Evolutionary conservation across 2,797 vertebrate genomes (phyloP), one percentile per base, ranked within the genome.

Genomic region (Cossypha niveicapilla): DNA sequence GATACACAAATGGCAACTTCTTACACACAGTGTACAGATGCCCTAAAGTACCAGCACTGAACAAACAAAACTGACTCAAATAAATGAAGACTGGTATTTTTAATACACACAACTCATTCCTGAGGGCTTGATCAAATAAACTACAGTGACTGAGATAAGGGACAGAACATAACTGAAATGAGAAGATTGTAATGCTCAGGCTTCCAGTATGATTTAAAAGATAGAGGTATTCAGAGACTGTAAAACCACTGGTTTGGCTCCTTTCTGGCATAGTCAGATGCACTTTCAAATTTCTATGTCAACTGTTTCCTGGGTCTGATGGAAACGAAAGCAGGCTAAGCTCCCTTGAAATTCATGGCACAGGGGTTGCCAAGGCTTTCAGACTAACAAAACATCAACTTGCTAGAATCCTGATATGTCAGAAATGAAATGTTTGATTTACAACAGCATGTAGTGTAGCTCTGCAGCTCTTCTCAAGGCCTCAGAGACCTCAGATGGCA

Each of bases 61-160:
- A 88, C 54, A 86, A 92, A 89, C 35, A 88, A 79, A 92, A 57
- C 25, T 23, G 65, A 90, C 53, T 62, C 57, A 83, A 87, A 86
- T 45, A 90, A 89, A 83, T 8, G 61, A 89, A 48, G 42, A 60
- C 18, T 91, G 61, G 11, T 57, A 18, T 67, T 91, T 93, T 91
- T 91, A 87, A 94, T 76, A 76, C 18, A 68, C 48, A 61, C 21
- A 62, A 65, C 66, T 86, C 35, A 47, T 83, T 86, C 75, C 87
- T 57, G 63, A 82, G 57, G 65, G 65, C 58, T 77, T 39, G 53
- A 85, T 67, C 42, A 80, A 83, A 86, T 72, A 28, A 95, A 90
- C 61, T 50, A 42, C 35, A 71, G 37, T 30, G 39, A 67, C 42
- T 23, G 45, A 89, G 35, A 60, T 67, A 82, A 65, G 53, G 68